Percentiles rank a stretch among this genome's conserved stretches.
Evolutionary conservation across 2,113 vertebrate species (phyloP).

Genomic region (Hydropotes inermis): DNA sequence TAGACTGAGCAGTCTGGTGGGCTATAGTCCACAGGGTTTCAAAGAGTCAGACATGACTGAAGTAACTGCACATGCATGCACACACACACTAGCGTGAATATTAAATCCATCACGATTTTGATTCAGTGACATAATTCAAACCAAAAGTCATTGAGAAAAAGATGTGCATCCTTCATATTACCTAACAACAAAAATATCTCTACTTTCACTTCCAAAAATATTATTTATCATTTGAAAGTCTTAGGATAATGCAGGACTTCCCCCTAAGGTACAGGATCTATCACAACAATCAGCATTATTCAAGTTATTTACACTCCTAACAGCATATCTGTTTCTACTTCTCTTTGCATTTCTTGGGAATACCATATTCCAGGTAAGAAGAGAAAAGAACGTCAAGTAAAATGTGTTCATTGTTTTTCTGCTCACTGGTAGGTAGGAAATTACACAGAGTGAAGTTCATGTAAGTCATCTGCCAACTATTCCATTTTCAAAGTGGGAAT

Average conservation of each 20-base stretch:
- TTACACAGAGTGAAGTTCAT: neutral
- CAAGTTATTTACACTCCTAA: neutral
- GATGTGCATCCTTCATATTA: neutral
- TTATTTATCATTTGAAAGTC: conserved; percentile 5
- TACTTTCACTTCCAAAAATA: neutral
- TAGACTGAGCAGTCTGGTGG: neutral
- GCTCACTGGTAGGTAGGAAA: neutral
- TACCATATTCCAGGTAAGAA: neutral
- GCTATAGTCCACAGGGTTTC: neutral
- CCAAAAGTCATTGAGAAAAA: conserved; percentile 15
- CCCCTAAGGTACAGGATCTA: neutral
- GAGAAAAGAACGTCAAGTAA: neutral
- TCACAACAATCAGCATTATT: neutral
- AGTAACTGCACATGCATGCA: neutral
- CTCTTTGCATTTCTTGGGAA: neutral
- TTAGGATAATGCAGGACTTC: neutral
- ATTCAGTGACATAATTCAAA: conserved; percentile 9
- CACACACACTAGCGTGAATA: neutral
- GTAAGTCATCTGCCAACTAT: neutral
- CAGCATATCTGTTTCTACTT: neutral
- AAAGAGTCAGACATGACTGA: neutral
- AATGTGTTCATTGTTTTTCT: neutral
- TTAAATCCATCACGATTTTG: conserved; percentile 28
- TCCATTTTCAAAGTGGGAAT: neutral
- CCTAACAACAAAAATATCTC: neutral